A percentile compares a stretch with the other conserved stretches of the same genome.
Evolutionary conservation across 2,113 vertebrate genomes (phyloP).

Genomic region (Dipodomys spectabilis): DNA sequence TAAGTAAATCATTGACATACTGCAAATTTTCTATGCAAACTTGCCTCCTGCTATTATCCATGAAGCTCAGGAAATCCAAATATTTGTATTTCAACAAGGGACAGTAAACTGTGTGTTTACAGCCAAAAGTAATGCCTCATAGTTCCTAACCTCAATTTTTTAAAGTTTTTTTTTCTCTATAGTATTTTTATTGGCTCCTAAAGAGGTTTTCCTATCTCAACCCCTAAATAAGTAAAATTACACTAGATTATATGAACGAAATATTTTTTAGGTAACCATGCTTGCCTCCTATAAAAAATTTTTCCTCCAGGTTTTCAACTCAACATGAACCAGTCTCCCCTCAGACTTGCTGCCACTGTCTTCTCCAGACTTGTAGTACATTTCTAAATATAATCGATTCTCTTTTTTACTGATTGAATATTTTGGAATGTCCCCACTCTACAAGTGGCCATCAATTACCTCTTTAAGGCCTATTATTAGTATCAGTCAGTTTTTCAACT

Average conservation of each 20-base stretch:
- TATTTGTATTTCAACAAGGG: conserved; percentile 84
- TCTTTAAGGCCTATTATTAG: conserved; percentile 22
- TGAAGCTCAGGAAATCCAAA: conserved; percentile 88
- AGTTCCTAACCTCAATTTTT: conserved; percentile 88
- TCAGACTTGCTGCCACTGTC: conserved; percentile 48
- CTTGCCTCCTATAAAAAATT: conserved; percentile 75
- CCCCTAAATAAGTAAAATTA: conserved; percentile 84
- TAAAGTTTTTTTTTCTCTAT: conserved; percentile 83
- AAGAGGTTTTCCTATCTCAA: conserved; percentile 86
- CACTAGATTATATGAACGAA: conserved; percentile 86
- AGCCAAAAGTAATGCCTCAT: conserved; percentile 87
- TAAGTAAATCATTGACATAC: conserved; percentile 69
- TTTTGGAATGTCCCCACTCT: neutral
- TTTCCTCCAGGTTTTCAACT: conserved; percentile 79
- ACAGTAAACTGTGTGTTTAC: conserved; percentile 88
- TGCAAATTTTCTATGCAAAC: conserved; percentile 88
- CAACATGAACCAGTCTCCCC: neutral
- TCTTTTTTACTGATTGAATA: neutral
- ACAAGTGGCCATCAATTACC: neutral
- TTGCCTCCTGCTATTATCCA: conserved; percentile 77
- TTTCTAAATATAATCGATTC: conserved; percentile 56
- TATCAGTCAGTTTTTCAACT: conserved; percentile 65
- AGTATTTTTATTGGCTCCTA: conserved; percentile 89
- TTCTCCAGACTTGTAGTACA: conserved; percentile 59
- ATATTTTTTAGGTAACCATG: conserved; percentile 86